Conservation (phyloP, 2,113 vertebrate genomes). For the Zingel zingel region DNA sequence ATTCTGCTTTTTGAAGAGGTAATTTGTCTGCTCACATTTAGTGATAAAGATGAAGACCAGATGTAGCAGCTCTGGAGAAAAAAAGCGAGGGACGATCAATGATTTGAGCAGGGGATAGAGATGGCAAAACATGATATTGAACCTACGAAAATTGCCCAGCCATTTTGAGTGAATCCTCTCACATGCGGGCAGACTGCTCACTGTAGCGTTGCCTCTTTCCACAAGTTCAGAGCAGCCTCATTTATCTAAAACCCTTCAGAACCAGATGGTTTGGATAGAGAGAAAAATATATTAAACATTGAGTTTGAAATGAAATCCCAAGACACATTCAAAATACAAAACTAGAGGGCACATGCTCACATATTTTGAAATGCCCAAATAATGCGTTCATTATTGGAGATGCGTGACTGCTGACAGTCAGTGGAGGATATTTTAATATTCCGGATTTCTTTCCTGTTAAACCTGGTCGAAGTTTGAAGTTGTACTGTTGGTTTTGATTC, state of each 20-base stretch:
- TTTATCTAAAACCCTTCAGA: constrained; percentile 33
- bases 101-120: not conserved
- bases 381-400: not conserved
- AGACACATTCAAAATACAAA: not conserved
- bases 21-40: not conserved
- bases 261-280: constrained; percentile 18
- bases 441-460: not conserved
- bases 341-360: not conserved
- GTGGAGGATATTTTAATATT: not conserved
- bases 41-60: not conserved
- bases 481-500: not conserved
- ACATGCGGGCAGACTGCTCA: constrained; percentile 27
- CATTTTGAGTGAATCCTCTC: not conserved
- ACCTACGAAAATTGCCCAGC: not conserved
- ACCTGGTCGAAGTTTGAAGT: not conserved
- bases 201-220: constrained; percentile 5
- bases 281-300: constrained; percentile 33
- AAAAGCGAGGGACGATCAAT: not conserved
- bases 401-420: not conserved
- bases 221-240: constrained; percentile 4
- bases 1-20: not conserved
- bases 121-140: not conserved
- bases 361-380: not conserved
- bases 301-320: constrained; percentile 22
- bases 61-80: not conserved